These are phyloP conservation scores for Schrankia costaestrigalis DNA, from an alignment of 2,888 invertebrate genomes.

Conservation along the genomic window DNA sequence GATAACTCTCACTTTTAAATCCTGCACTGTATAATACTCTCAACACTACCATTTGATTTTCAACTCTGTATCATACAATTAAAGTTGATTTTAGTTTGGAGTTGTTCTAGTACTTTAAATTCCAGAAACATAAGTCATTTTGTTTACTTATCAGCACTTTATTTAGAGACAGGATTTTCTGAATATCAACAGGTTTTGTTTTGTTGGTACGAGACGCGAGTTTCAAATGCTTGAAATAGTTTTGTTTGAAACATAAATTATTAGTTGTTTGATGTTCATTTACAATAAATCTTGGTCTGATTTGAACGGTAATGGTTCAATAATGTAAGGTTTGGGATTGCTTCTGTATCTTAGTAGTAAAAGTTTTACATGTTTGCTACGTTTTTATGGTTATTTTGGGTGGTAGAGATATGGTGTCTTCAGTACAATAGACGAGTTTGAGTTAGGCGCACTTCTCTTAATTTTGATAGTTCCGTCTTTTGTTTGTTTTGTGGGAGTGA, in stretches of 20 bases:
- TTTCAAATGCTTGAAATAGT: conserved; percentile 47
- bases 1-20: conserved; percentile 80
- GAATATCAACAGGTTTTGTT: conserved; percentile 60
- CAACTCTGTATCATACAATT: conserved; percentile 26
- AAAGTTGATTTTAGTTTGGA: conserved; percentile 27
- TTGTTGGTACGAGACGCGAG: conserved; percentile 45
- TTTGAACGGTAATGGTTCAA: no score
- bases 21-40: conserved; percentile 58
- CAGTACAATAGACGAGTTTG: no score
- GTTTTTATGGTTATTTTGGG: no score
- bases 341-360: no score
- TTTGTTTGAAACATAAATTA: conserved; percentile 41
- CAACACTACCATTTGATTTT: conserved; percentile 24
- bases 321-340: no score
- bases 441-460: no score
- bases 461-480: no score
- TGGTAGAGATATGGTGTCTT: no score
- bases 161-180: conserved; percentile 71
- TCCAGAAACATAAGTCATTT: conserved; percentile 78
- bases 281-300: neutral
- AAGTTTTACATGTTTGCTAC: no score
- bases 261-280: conserved; percentile 28
- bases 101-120: conserved; percentile 53
- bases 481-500: no score
- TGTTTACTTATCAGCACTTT: conserved; percentile 79